Evolutionary conservation across 2,888 invertebrate genomes (phyloP).

Genomic region (Acanthosoma haemorrhoidale): DNA sequence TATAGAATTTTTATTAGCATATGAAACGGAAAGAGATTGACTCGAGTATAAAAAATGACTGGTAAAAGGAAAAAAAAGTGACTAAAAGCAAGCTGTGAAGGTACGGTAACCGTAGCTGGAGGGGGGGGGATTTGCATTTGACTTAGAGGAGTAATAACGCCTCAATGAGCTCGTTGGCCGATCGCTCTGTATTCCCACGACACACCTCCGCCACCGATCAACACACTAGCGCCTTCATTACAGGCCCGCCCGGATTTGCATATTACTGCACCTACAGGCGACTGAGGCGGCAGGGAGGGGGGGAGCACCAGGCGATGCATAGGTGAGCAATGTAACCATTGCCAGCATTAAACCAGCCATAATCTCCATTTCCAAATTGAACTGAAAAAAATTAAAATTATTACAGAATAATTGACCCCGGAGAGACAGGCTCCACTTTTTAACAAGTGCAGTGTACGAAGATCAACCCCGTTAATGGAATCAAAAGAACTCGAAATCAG

Average conservation of each 20-base stretch:
- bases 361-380: too few relatives aligned
- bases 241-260: not conserved
- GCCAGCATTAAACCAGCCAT: too few relatives aligned
- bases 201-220: not conserved
- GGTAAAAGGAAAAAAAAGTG: not conserved
- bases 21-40: conserved; percentile 2
- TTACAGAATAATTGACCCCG: too few relatives aligned
- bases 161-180: not conserved
- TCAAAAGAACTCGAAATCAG: too few relatives aligned
- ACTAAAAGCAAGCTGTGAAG: not conserved
- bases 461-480: too few relatives aligned
- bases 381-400: too few relatives aligned
- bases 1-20: not conserved
- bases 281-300: too few relatives aligned
- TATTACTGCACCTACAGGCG: not conserved
- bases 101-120: too few relatives aligned
- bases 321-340: too few relatives aligned
- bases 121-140: not conserved
- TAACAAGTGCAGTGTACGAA: too few relatives aligned
- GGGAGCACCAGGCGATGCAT: too few relatives aligned
- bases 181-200: not conserved
- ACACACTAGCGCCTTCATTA: not conserved
- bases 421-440: too few relatives aligned
- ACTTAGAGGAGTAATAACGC: conserved; percentile 3
- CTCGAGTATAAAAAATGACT: not conserved